Percentiles rank a stretch among this genome's conserved stretches.
These are phyloP conservation scores for Hippocampus comes DNA, from an alignment of 2,113 vertebrate genomes.

Conservation along the genomic window DNA sequence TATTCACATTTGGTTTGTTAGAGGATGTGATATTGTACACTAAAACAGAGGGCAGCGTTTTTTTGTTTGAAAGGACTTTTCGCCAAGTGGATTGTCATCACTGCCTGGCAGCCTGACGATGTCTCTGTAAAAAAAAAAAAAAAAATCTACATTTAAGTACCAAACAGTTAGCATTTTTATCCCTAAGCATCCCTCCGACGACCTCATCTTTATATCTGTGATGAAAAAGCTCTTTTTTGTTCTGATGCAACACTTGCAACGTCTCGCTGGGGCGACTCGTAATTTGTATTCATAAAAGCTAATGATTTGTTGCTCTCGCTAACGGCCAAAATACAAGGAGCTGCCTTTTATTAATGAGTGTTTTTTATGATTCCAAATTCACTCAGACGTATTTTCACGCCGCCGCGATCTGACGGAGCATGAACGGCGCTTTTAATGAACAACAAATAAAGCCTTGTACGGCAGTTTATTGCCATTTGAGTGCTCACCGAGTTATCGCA, in stretches of 20 bases:
- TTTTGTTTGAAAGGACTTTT: no score
- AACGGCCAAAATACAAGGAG: conserved; percentile 1
- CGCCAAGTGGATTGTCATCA: no score
- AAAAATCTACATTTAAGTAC: background rate
- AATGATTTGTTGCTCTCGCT: conserved; percentile 8
- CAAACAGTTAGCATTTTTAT: conserved; percentile 2
- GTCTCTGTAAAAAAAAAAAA: background rate
- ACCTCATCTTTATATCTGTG: conserved; percentile 10
- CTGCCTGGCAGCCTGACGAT: background rate
- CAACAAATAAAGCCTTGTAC: conserved; percentile 19
- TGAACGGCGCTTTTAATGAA: conserved; percentile 15
- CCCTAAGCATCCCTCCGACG: background rate
- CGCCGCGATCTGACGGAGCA: conserved; percentile 6
- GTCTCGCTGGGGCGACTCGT: conserved; percentile 1
- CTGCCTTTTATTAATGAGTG: conserved; percentile 11
- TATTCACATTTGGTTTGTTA: no score
- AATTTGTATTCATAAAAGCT: conserved; percentile 18
- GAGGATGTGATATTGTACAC: no score
- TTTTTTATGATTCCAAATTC: conserved; percentile 9
- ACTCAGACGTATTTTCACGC: background rate
- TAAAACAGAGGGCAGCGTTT: no score
- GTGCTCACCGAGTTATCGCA: conserved; percentile 18
- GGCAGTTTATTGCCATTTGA: conserved; percentile 23
- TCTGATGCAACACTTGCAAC: conserved; percentile 1
- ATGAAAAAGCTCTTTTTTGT: background rate